A percentile compares a stretch with the other conserved stretches of the same genome.
Conservation (phyloP, 92 coral and sea anemone genomes). For the Epizoanthus stellaris region DNA sequence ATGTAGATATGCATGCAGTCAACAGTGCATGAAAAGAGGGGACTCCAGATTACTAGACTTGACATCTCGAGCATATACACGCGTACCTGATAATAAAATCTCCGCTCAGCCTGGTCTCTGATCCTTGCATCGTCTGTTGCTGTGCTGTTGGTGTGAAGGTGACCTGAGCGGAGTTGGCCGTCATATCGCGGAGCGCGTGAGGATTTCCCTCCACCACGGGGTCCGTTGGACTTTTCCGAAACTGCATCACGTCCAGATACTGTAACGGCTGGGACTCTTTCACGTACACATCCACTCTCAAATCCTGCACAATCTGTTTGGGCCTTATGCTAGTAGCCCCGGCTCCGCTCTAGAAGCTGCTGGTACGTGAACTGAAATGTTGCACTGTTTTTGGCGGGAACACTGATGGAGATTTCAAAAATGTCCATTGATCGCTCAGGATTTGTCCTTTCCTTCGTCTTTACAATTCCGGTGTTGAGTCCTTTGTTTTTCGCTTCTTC, state of each 20-base stretch:
- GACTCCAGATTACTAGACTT: no score
- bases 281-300: slow-evolving; percentile 38
- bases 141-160: slow-evolving; percentile 45
- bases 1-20: no score
- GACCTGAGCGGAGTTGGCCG: slow-evolving; percentile 42
- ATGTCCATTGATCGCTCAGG: slow-evolving; percentile 54
- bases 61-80: no score
- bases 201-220: slow-evolving; percentile 49
- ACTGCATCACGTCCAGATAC: slow-evolving; percentile 54
- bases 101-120: slow-evolving; percentile 41
- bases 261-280: slow-evolving; percentile 48
- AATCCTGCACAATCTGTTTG: slow-evolving; percentile 43
- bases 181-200: not conserved
- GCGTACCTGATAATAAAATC: slow-evolving; percentile 59
- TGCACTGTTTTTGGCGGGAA: slow-evolving; percentile 53
- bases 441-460: not conserved
- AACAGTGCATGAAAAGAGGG: no score
- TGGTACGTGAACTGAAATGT: slow-evolving; percentile 53
- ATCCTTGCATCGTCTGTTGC: slow-evolving; percentile 52
- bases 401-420: slow-evolving; percentile 46
- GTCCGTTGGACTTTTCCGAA: slow-evolving; percentile 58
- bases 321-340: slow-evolving; percentile 61
- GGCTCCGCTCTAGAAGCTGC: slow-evolving; percentile 53
- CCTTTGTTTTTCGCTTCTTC: slow-evolving; percentile 50
- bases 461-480: slow-evolving; percentile 52